Conservation (phyloP, 2,888 invertebrate genomes). For the Andricus curvator region DNA sequence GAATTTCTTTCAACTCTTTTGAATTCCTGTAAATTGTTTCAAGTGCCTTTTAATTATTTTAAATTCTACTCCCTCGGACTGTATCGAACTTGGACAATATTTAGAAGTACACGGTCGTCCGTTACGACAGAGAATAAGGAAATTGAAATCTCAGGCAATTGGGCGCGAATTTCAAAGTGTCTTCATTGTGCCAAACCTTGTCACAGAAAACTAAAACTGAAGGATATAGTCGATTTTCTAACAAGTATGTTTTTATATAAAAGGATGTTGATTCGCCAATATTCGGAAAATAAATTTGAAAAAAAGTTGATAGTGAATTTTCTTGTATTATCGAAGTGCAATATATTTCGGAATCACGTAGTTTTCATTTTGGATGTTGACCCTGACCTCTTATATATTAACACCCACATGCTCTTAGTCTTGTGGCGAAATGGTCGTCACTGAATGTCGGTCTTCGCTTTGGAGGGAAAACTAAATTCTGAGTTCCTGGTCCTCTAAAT, state of each 20-base stretch:
- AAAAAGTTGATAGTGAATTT: background rate
- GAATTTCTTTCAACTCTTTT: no score
- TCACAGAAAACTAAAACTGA: background rate
- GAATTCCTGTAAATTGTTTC: no score
- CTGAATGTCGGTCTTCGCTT: background rate
- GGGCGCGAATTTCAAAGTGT: conserved; percentile 6
- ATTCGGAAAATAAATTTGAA: background rate
- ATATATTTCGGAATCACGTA: background rate
- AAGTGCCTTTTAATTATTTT: no score
- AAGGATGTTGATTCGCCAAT: no score
- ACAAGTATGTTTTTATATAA: background rate
- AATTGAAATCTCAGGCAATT: conserved; percentile 12
- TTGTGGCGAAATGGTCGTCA: background rate
- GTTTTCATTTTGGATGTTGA: background rate
- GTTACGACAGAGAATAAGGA: conserved; percentile 20
- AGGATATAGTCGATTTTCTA: background rate
- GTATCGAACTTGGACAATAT: background rate
- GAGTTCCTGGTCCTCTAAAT: background rate
- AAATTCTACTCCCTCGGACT: no score
- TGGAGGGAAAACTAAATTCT: background rate
- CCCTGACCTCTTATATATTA: background rate
- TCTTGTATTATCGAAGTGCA: background rate
- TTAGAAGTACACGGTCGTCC: conserved; percentile 1
- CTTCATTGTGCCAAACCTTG: conserved; percentile 1
- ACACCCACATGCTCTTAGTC: background rate